Evolutionary conservation across 2,113 vertebrate species (phyloP), one percentile per base, ranked within the genome.

Genomic region (Gopherus evgoodei): DNA sequence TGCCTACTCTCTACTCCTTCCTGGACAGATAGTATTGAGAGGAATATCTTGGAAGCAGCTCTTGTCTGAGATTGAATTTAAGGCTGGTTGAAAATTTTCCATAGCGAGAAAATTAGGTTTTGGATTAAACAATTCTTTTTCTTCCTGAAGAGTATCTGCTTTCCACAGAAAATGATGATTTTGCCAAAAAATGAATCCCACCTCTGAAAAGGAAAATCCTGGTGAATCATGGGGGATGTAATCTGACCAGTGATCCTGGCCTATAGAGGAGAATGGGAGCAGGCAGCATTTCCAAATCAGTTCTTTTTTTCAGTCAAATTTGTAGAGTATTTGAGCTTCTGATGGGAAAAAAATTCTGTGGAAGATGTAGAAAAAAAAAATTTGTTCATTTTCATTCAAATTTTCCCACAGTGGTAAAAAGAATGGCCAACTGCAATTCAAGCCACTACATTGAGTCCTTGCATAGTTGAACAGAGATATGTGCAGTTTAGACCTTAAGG

Each of bases 161-260:
- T 47, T 78, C 25, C 75, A 47, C 25, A 47, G 25, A 14, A 76
- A 76, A 25, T 6, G 11, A 76, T 2, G 21, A 44, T 44, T 44
- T 25, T 76, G 24, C 24, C 72, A 76, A 76, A 76, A 76, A 38
- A 24, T 3, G 21, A 12, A 44, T 42, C 84, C 83, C 62, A 69
- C 17, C 31, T 6, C 72, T 52, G 24, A 83, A 52, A 25, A 0
- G 9, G 52, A 10, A 0, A 1, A 29, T 24, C 52, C 13, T 50
- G 81, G 84, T 3, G 11, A n/a, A n/a, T 24, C 49, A 38, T 22
- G 31, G 35, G 49, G 62, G 62, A 69, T n/a, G 4, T n/a, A 17
- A 8, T 69, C 27, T 65, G 24, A 76, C 11, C 31, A 78, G 4
- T 1, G 6, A n/a, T 69, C 35, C 31, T 8, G 1, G 35, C 8